Base-by-base conservation (phyloP, 1,140 invertebrate genomes). In the Anadara kagoshimensis region DNA sequence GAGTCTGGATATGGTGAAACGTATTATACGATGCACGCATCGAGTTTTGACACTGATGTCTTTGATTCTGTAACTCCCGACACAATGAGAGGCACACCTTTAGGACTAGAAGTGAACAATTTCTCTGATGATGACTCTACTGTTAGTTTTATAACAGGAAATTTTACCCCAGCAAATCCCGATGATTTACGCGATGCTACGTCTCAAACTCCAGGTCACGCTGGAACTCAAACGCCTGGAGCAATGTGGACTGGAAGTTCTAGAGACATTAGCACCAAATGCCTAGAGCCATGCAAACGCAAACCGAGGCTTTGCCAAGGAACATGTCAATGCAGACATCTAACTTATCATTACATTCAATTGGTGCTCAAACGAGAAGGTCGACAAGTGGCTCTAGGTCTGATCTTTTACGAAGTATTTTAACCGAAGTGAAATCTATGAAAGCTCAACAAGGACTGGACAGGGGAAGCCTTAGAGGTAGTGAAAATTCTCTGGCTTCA, bases 1-100 rank as follows among this genome's bases (percentile, higher is more conserved):
- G 85, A 87, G 66, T 87, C 85, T 63, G 85, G 84, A n/a, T 87
- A 87, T 79, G 85, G 83, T 73, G 85, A 85, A 49, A 87, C 85
- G 16, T 83, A 79, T 67, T 82, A 86, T 77, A 87, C 84, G 20
- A 85, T 85, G 83, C 84, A 87, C 41, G 85, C 85, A 14, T 85
- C 81, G 14, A 87, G 84, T 78, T 85, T 87, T 79, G 85, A 86
- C 72, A 83, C 79, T 41, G 78, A 83, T 73, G 75, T 84, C 47
- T 80, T 85, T 78, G 81, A 83, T 75, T 75, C 69, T 24, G 76
- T 74, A 51, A 76, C 76, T 62, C 56, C 64, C 53, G 73, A 73
- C 58, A 81, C 79, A 65, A 81, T 81, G 79, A 76, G 76, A 75
- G 79, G 79, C 14, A 81, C 79, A 77, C 79, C 79, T 41, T 47